These are phyloP conservation scores for Brachymystax lenok DNA, from an alignment of 2,797 vertebrate genomes.

Conservation along the genomic window DNA sequence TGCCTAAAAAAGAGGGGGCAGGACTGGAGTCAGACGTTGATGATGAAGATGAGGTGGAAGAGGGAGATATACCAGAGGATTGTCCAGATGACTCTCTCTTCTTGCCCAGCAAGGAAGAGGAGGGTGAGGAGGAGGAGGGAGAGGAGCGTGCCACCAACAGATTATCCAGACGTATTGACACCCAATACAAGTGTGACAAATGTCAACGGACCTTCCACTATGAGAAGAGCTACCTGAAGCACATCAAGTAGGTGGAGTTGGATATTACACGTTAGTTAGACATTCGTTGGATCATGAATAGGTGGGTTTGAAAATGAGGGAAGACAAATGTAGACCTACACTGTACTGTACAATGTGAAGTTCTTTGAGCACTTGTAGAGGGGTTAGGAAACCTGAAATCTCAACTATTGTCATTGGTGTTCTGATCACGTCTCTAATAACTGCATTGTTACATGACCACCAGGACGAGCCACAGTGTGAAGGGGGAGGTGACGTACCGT, in stretches of 20 bases:
- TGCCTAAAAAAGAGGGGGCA: neutral
- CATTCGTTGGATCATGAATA: neutral
- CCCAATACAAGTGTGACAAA: conserved; percentile 82
- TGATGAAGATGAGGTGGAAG: conserved; percentile 9
- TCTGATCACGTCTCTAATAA: too few species aligned
- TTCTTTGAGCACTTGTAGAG: neutral
- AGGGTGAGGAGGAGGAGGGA: conserved; percentile 48
- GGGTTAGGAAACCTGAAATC: too few species aligned
- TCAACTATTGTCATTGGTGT: too few species aligned
- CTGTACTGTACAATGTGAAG: neutral
- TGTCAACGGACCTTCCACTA: conserved; percentile 93
- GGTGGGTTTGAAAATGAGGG: neutral
- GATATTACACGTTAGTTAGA: neutral
- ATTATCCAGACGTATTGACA: conserved; percentile 52
- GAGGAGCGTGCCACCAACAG: conserved; percentile 38
- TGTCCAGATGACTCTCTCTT: conserved; percentile 40
- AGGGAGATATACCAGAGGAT: conserved; percentile 24
- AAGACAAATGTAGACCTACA: neutral
- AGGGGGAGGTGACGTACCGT: conserved; percentile 82
- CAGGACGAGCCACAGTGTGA: conserved; percentile 80
- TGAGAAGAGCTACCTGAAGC: conserved; percentile 93
- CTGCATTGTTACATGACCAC: neutral
- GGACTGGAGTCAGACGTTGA: conserved; percentile 15
- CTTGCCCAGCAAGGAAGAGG: conserved; percentile 39
- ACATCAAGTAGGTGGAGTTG: conserved; percentile 74